Evolutionary conservation across 2,113 vertebrate genomes (phyloP).

Genomic region (Donacobius atricapilla): DNA sequence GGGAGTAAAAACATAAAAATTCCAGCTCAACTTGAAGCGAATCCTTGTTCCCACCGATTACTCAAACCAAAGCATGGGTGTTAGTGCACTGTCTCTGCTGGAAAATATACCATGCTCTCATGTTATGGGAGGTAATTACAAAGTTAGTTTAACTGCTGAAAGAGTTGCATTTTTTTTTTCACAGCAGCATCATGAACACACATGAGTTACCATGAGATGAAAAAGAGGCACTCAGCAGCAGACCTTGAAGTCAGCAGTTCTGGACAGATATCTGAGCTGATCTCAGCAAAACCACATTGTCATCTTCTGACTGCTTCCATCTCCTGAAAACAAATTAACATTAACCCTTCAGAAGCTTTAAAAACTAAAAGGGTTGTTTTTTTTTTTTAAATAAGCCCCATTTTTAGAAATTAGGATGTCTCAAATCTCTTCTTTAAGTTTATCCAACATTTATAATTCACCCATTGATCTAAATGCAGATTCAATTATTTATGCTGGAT

Average conservation of each 20-base stretch:
- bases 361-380: background rate
- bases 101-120: background rate
- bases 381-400: background rate
- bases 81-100: background rate
- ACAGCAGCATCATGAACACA: background rate
- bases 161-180: background rate
- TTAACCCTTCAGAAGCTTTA: background rate
- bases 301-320: background rate
- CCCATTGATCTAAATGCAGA: background rate
- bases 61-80: background rate
- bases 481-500: background rate
- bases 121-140: background rate
- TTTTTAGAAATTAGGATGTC: background rate
- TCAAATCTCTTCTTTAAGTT: background rate
- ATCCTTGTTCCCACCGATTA: background rate
- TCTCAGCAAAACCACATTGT: slow-evolving; percentile 13
- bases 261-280: background rate
- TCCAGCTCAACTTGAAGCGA: background rate
- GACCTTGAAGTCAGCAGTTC: slow-evolving; percentile 29
- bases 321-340: background rate
- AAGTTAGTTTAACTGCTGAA: background rate
- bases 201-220: background rate
- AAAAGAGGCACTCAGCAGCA: background rate
- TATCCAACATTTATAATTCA: background rate
- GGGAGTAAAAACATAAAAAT: background rate